Evolutionary conservation across 1,140 invertebrate species (phyloP).

Genomic region (Papilio xuthus): DNA sequence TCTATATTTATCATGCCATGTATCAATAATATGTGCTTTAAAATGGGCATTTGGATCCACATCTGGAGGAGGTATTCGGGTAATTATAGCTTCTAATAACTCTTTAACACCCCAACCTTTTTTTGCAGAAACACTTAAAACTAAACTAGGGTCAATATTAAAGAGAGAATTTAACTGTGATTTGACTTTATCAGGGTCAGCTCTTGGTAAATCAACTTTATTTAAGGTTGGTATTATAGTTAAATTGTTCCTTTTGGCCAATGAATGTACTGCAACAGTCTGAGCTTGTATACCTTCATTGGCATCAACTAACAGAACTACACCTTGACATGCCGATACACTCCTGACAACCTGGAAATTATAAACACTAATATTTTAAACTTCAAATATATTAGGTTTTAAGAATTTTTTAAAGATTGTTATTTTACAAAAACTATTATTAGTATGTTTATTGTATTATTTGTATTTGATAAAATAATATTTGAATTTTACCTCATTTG

Average conservation of each 20-base stretch:
- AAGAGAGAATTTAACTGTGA: conserved; percentile 93
- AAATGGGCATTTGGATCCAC: conserved; percentile 84
- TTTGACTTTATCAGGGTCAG: conserved; percentile 90
- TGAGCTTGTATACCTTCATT: conserved; percentile 99
- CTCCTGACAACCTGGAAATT: conserved; percentile 87
- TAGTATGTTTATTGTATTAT: no score
- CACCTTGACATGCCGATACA: conserved; percentile 96
- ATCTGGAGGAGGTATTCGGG: conserved; percentile 89
- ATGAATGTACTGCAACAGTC: conserved; percentile 97
- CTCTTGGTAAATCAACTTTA: conserved; percentile 97
- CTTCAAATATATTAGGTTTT: background rate
- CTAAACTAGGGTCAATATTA: conserved; percentile 87
- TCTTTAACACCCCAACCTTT: conserved; percentile 89
- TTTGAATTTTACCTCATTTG: conserved; percentile 90
- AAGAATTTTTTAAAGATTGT: background rate
- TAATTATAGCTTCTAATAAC: conserved; percentile 89
- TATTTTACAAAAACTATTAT: conserved; percentile 15
- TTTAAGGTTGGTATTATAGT: conserved; percentile 96
- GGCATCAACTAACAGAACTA: conserved; percentile 96
- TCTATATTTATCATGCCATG: conserved; percentile 94
- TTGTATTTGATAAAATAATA: no score
- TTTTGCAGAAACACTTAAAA: conserved; percentile 93
- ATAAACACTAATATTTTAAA: conserved; percentile 5
- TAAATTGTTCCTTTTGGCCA: conserved; percentile 93
- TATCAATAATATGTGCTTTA: conserved; percentile 95